Evolutionary conservation across 2,797 vertebrate species (phyloP).

Genomic region (Pseudomugil tenellus): DNA sequence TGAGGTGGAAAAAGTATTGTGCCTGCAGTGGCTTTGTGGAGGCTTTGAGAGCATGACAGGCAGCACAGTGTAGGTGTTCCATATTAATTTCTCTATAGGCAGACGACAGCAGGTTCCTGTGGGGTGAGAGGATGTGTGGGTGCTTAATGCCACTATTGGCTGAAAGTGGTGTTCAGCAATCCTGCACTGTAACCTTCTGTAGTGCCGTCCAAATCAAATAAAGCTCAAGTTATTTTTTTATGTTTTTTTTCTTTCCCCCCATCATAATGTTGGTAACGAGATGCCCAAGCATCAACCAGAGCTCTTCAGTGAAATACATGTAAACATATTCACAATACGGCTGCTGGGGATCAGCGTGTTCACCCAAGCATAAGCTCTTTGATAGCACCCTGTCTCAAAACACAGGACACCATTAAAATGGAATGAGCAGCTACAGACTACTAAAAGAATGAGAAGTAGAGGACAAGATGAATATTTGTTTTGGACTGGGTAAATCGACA

Average conservation of each 20-base stretch:
- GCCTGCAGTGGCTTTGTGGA: slow-evolving; percentile 66
- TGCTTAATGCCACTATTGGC: slow-evolving; percentile 23
- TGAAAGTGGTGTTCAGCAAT: slow-evolving; percentile 22
- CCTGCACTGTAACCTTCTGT: background rate
- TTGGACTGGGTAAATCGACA: slow-evolving; percentile 25
- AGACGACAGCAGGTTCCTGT: slow-evolving; percentile 55
- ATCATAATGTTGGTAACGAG: slow-evolving; percentile 57
- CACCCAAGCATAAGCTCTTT: slow-evolving; percentile 62
- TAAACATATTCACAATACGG: slow-evolving; percentile 71
- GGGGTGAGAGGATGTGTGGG: slow-evolving; percentile 58
- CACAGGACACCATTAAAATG: slow-evolving; percentile 55
- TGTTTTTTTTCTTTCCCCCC: background rate
- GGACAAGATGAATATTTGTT: slow-evolving; percentile 18
- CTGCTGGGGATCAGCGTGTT: slow-evolving; percentile 68
- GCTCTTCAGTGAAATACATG: slow-evolving; percentile 67
- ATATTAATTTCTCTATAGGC: slow-evolving; percentile 62
- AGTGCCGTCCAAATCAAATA: slow-evolving; percentile 31
- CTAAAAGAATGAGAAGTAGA: slow-evolving; percentile 17
- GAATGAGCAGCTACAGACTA: slow-evolving; percentile 55
- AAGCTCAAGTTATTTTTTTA: slow-evolving; percentile 11
- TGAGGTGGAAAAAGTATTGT: slow-evolving; percentile 29
- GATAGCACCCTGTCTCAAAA: slow-evolving; percentile 71
- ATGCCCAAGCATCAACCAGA: slow-evolving; percentile 47
- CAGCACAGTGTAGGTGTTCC: slow-evolving; percentile 65
- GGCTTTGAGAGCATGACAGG: slow-evolving; percentile 50